Evolutionary conservation across 2,113 vertebrate genomes (phyloP), one percentile per base, ranked within the genome.

Genomic region (Rattus rattus): DNA sequence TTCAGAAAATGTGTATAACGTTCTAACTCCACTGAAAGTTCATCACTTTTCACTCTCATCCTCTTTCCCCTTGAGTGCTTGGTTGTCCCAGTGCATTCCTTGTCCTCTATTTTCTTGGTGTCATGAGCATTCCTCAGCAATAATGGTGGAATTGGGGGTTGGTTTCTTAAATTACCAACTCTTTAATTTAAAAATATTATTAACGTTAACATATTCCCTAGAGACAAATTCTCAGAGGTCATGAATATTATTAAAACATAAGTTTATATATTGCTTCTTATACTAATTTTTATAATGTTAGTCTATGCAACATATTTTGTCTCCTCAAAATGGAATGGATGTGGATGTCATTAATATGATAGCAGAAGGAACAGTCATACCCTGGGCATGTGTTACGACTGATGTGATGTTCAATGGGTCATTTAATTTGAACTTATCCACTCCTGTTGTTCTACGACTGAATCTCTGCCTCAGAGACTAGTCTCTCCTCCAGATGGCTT

Each of bases 11-110:
- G 17, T 2, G 52, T 26, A 14, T 8, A 3, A 39, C 0, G 8
- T 65, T 24, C 36, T 11, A 0, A 16, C 5, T 70, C 61, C 9
- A 43, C 10, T 6, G 0, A 6, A 26, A 43, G 9, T 2, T 47
- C 16, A 5, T 26, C 0, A 2, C 19, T 22, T 10, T 10, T 6
- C 36, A 30, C 1, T 33, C 8, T 61, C 0, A 1, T 1, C 7
- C 10, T 0, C 13, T 43, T 14, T 7, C 12, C 4, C 3, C 8
- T 56, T 61, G 30, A n/a, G 30, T 7, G 3, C 26, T n/a, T n/a
- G 33, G 67, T 84, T 67, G 3, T 14, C 33, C 10, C 7, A 20
- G 10, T 11, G 13, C 24, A 20, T 54, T 77, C 28, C 54, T 70
- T 33, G 47, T 36, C 13, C 14, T 22, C 33, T 0, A 39, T 47